These are phyloP conservation scores for Lordiphosa clarofinis DNA, from an alignment of 1,140 invertebrate genomes.

Conservation along the genomic window DNA sequence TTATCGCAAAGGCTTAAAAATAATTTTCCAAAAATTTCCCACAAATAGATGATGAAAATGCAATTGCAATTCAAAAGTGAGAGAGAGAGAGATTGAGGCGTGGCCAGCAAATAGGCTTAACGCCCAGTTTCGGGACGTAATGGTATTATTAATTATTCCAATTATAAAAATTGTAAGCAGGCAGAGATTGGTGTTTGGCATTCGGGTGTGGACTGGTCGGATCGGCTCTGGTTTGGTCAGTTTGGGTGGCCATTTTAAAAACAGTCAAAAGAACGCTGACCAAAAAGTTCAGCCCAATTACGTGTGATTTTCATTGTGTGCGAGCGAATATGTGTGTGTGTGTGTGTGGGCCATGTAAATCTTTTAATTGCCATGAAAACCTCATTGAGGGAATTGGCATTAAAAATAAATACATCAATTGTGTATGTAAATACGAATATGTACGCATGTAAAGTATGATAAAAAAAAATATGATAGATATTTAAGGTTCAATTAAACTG, in stretches of 20 bases:
- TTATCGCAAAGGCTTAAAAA: constrained; percentile 55
- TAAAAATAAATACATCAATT: constrained; percentile 72
- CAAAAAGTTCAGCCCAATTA: constrained; percentile 61
- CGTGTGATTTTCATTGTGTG: constrained; percentile 43
- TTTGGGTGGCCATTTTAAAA: constrained; percentile 53
- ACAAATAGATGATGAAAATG: constrained; percentile 26
- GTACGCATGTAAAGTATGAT: constrained; percentile 16
- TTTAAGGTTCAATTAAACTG: no score
- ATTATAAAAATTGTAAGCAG: constrained; percentile 78
- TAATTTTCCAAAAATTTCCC: constrained; percentile 51
- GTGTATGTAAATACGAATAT: constrained; percentile 9
- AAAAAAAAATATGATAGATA: constrained; percentile 38
- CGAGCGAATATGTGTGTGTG: neutral
- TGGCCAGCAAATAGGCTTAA: constrained; percentile 70
- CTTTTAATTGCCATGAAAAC: constrained; percentile 76
- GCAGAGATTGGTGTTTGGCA: constrained; percentile 48
- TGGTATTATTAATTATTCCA: constrained; percentile 79
- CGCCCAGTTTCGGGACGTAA: constrained; percentile 59
- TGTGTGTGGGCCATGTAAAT: constrained; percentile 54
- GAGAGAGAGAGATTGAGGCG: neutral
- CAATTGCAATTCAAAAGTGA: neutral
- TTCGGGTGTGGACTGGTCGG: neutral
- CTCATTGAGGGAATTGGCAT: constrained; percentile 63
- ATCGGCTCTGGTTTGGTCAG: constrained; percentile 5
- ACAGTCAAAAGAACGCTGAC: constrained; percentile 20